Conservation (phyloP, 2,797 vertebrate genomes). For the Acridotheres tristis region DNA sequence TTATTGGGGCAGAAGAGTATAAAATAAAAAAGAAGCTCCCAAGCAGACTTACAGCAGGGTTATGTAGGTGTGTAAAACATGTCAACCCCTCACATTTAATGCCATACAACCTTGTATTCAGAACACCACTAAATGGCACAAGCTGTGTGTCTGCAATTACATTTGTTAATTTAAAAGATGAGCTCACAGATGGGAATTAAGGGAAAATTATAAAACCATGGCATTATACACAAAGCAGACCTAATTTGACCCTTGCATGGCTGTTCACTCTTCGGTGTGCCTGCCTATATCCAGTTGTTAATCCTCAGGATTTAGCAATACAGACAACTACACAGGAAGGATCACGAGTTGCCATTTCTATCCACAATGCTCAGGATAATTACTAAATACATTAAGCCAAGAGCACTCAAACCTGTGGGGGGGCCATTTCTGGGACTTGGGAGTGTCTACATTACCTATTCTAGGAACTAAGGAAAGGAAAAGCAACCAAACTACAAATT, state of each 20-base stretch:
- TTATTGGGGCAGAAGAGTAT: background rate
- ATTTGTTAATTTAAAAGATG: background rate
- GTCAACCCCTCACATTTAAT: background rate
- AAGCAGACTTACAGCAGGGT: background rate
- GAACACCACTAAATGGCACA: background rate
- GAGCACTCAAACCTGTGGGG: background rate
- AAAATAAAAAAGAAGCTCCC: background rate
- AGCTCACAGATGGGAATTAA: constrained; percentile 29
- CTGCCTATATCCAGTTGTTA: constrained; percentile 28
- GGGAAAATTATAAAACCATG: background rate
- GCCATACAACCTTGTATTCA: background rate
- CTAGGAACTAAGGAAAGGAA: background rate
- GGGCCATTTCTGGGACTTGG: background rate
- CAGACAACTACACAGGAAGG: constrained; percentile 21
- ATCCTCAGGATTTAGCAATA: constrained; percentile 49
- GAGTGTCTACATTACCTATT: background rate
- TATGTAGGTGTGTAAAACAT: background rate
- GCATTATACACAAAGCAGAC: constrained; percentile 26
- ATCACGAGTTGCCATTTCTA: constrained; percentile 4
- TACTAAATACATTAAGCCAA: constrained; percentile 48
- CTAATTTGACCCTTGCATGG: constrained; percentile 34
- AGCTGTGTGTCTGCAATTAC: background rate
- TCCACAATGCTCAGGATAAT: constrained; percentile 37
- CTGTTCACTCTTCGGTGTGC: constrained; percentile 13
- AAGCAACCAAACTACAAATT: background rate